A percentile compares a stretch with the other conserved stretches of the same genome.
These are phyloP conservation scores for Drosophila eugracilis DNA, from an alignment of 1,140 invertebrate species.

Conservation along the genomic window DNA sequence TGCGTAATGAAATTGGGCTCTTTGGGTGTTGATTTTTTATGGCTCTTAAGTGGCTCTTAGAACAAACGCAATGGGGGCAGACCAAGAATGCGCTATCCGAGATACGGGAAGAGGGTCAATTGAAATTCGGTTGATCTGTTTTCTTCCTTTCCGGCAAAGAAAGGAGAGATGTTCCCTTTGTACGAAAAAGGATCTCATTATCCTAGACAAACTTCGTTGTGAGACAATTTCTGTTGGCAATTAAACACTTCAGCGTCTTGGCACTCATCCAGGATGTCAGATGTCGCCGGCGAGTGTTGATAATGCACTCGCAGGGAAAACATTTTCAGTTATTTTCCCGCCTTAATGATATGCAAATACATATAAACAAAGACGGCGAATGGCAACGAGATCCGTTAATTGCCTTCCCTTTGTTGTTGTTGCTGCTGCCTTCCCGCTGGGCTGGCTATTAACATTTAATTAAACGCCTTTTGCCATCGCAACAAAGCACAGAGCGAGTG, in stretches of 20 bases:
- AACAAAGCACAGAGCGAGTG: no score
- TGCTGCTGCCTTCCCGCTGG: slow-evolving; percentile 38
- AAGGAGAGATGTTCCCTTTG: not conserved
- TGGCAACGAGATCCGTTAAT: slow-evolving; percentile 62
- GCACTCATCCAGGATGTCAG: slow-evolving; percentile 22
- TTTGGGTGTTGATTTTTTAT: slow-evolving; percentile 69
- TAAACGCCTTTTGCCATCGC: slow-evolving; percentile 76
- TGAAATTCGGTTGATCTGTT: slow-evolving; percentile 34
- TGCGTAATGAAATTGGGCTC: slow-evolving; percentile 73
- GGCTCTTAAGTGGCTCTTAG: slow-evolving; percentile 52
- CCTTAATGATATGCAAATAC: slow-evolving; percentile 81
- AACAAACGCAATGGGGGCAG: slow-evolving; percentile 11
- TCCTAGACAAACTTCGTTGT: slow-evolving; percentile 37
- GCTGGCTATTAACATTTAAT: slow-evolving; percentile 76
- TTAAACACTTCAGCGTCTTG: slow-evolving; percentile 25
- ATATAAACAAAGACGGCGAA: slow-evolving; percentile 60
- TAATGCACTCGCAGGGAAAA: slow-evolving; percentile 65
- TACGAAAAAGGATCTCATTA: slow-evolving; percentile 25
- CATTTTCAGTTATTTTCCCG: slow-evolving; percentile 59
- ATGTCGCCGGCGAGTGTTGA: slow-evolving; percentile 56
- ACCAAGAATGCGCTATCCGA: not conserved
- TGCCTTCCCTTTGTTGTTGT: slow-evolving; percentile 46
- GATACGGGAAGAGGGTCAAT: slow-evolving; percentile 31
- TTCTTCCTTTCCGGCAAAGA: not conserved
- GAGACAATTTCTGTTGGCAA: slow-evolving; percentile 43